A percentile compares a stretch with the other conserved stretches of the same genome.
These are phyloP conservation scores for Mixornis gularis DNA, from an alignment of 2,113 vertebrate genomes.

Conservation along the genomic window DNA sequence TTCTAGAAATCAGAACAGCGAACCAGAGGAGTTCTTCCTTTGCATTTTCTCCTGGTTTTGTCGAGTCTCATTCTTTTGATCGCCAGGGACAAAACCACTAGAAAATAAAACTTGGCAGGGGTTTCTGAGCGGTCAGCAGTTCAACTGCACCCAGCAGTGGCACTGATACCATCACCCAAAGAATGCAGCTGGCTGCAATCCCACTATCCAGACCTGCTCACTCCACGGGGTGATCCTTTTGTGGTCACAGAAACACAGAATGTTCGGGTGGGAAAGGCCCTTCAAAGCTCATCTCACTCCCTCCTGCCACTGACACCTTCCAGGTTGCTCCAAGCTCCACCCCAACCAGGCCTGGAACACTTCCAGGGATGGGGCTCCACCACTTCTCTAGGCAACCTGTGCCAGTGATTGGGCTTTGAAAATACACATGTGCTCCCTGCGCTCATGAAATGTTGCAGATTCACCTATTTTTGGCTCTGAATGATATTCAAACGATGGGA, in stretches of 20 bases:
- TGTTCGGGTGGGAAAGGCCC: background rate
- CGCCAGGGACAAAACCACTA: background rate
- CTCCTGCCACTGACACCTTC: background rate
- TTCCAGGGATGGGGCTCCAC: background rate
- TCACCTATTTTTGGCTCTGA: accelerated
- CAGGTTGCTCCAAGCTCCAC: background rate
- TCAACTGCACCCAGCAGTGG: background rate
- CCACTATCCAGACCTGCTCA: background rate
- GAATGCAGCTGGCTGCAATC: background rate
- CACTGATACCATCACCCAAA: background rate
- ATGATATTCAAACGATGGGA: accelerated
- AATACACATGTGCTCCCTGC: accelerated
- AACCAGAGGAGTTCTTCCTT: background rate
- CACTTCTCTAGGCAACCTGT: no score
- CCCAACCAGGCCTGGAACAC: background rate
- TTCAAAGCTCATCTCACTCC: background rate
- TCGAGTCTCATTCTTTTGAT: background rate
- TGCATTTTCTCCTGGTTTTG: background rate
- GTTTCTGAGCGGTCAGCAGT: background rate
- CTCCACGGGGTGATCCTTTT: accelerated
- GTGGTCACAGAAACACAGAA: background rate
- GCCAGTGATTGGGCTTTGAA: background rate
- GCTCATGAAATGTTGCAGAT: accelerated
- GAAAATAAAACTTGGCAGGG: background rate
- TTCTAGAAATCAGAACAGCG: background rate